Conservation (phyloP, 1,140 invertebrate species). For the Laupala kohalensis region DNA sequence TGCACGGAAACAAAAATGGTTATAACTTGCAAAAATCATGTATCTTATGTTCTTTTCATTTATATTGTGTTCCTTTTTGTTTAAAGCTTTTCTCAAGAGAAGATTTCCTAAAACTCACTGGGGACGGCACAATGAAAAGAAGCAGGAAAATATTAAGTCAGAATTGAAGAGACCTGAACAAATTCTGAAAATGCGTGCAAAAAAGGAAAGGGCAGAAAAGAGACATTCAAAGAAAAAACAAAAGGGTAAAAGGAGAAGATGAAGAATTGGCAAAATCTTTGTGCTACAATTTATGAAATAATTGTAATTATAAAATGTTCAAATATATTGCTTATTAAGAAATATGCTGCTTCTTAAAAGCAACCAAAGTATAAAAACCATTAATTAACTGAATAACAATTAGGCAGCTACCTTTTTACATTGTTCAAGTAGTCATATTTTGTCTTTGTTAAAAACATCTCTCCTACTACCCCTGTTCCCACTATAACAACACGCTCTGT, state of each 20-base stretch:
- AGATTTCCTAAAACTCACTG: conserved; percentile 37
- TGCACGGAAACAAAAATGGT: background rate
- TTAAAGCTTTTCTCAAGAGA: background rate
- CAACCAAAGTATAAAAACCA: no score
- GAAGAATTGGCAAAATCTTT: conserved; percentile 38
- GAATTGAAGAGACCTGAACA: conserved; percentile 52
- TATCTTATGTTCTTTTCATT: background rate
- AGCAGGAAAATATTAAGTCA: conserved; percentile 31
- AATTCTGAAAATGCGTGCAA: conserved; percentile 49
- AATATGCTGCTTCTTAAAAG: no score
- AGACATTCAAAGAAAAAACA: conserved; percentile 26
- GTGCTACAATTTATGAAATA: no score
- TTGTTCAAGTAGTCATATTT: no score
- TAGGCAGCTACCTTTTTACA: no score
- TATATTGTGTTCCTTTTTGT: background rate
- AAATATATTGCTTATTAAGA: no score
- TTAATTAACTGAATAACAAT: no score
- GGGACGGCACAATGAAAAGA: conserved; percentile 45
- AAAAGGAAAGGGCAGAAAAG: conserved; percentile 37
- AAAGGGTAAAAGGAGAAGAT: conserved; percentile 25
- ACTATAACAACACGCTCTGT: no score
- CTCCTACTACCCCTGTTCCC: no score
- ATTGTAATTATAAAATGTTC: background rate
- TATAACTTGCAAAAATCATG: background rate
- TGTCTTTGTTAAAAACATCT: no score